Evolutionary conservation across 2,888 invertebrate genomes (phyloP).

Genomic region (Sinelater perroti): DNA sequence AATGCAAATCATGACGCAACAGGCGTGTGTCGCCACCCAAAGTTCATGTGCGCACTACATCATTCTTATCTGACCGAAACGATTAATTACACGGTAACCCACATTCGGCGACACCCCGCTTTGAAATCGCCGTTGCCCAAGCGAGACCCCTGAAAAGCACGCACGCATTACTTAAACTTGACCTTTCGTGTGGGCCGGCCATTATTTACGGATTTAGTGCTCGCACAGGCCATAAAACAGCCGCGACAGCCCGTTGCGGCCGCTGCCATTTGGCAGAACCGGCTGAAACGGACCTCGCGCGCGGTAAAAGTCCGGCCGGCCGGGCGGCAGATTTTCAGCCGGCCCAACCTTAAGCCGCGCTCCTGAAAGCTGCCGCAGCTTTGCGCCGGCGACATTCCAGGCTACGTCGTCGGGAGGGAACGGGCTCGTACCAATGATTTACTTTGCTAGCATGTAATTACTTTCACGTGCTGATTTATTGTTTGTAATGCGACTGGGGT

Average conservation of each 20-base stretch:
- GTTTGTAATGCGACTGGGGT: too few relatives aligned
- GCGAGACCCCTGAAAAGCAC: too few relatives aligned
- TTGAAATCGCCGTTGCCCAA: too few relatives aligned
- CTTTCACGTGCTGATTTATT: slow-evolving; percentile 12
- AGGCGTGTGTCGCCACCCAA: too few relatives aligned
- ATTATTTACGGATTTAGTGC: slow-evolving; percentile 2
- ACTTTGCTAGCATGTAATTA: slow-evolving; percentile 7
- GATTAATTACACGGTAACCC: too few relatives aligned
- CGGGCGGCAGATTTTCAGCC: not conserved
- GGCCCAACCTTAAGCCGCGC: slow-evolving; percentile 7
- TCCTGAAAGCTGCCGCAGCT: slow-evolving; percentile 6
- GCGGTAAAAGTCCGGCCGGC: too few relatives aligned
- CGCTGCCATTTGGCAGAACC: slow-evolving; percentile 13
- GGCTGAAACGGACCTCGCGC: too few relatives aligned
- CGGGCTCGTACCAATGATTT: slow-evolving; percentile 12
- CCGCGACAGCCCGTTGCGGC: slow-evolving; percentile 5
- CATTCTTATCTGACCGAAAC: too few relatives aligned
- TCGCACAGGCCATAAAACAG: slow-evolving; percentile 1
- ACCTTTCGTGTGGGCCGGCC: slow-evolving; percentile 10
- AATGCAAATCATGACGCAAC: too few relatives aligned
- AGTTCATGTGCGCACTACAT: too few relatives aligned
- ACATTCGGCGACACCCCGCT: too few relatives aligned
- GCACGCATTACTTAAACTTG: slow-evolving; percentile 7
- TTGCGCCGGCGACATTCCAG: slow-evolving; percentile 10
- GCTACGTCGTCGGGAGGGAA: slow-evolving; percentile 1